Conservation (phyloP, 2,888 invertebrate species). For the Melieria picta region DNA sequence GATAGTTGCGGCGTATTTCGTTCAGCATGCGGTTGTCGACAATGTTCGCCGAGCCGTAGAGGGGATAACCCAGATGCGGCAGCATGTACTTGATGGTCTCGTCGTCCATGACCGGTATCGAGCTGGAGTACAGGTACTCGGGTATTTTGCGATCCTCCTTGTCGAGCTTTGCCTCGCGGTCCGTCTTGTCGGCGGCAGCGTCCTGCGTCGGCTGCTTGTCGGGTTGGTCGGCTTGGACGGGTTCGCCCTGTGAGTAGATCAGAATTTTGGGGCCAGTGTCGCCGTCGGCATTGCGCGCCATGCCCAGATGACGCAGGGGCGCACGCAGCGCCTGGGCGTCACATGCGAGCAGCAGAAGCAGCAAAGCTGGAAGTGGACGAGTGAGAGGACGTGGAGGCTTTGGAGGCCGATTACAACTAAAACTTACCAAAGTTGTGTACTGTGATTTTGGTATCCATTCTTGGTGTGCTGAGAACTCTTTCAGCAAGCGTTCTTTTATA, state of each 20-base stretch:
- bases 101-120: conserved; percentile 54
- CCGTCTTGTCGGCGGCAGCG: conserved; percentile 37
- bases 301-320: conserved; percentile 24
- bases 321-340: conserved; percentile 21
- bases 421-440: conserved; percentile 13
- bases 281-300: conserved; percentile 43
- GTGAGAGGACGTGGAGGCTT: background rate
- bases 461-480: conserved; percentile 3
- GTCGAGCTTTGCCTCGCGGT: conserved; percentile 18
- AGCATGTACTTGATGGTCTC: conserved; percentile 52
- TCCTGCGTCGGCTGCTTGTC: conserved; percentile 45
- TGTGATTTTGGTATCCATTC: conserved; percentile 15
- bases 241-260: conserved; percentile 49
- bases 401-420: background rate
- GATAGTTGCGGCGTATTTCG: conserved; percentile 35
- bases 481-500: conserved; percentile 22
- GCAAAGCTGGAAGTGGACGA: background rate
- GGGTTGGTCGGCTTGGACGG: conserved; percentile 3
- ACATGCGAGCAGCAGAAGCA: conserved; percentile 15
- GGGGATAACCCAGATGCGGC: conserved; percentile 50
- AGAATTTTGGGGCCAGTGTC: conserved; percentile 46
- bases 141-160: conserved; percentile 55
- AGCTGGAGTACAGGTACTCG: conserved; percentile 56
- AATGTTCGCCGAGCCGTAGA: conserved; percentile 43
- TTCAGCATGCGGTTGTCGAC: conserved; percentile 43